Evolutionary conservation across 2,113 vertebrate genomes (phyloP), one percentile per base, ranked within the genome.

Genomic region (Cervus canadensis): DNA sequence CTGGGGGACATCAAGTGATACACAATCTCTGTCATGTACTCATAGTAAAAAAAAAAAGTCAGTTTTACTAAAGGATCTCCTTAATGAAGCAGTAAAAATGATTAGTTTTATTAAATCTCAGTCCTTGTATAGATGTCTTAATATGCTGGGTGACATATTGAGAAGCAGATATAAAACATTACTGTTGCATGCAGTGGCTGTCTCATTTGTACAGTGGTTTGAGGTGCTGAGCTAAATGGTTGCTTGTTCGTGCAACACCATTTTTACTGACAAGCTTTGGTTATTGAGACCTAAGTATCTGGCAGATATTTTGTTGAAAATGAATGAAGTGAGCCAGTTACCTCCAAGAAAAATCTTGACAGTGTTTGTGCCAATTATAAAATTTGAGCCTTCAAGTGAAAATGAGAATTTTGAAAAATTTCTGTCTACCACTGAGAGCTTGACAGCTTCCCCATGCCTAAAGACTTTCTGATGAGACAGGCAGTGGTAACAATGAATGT

Each of bases 341-440:
- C 64, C 62, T 97, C 87, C 96, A 97, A 98, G 96, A 59, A 97
- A 98, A 96, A 91, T 74, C 92, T 85, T 96, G 96, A 97, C 64
- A 96, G 87, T 96, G 78, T 98, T 95, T 97, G 95, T 94, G 87
- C 94, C 94, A 98, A 60, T 96, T 95, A 97, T 91, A 97, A 96
- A 97, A 96, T 97, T 83, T 92, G 62, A 98, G 64, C 64, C 98
- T 96, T 95, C 92, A 97, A 95, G 96, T 86, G 60, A 97, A 98
- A 98, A 97, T 94, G 88, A 94, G 78, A 96, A 88, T 95, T 97
- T 95, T 86, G 87, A 97, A 97, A 98, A 98, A 97, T 92, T 96
- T 94, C 74, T 97, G 2, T 79, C 93, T 95, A 89, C 90, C 56
- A 84, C 88, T 10, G 82, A 95, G 52, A 86, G 50, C 67, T 89